Conservation (phyloP, 2,888 invertebrate genomes). For the Macrostomum cliftonense region DNA sequence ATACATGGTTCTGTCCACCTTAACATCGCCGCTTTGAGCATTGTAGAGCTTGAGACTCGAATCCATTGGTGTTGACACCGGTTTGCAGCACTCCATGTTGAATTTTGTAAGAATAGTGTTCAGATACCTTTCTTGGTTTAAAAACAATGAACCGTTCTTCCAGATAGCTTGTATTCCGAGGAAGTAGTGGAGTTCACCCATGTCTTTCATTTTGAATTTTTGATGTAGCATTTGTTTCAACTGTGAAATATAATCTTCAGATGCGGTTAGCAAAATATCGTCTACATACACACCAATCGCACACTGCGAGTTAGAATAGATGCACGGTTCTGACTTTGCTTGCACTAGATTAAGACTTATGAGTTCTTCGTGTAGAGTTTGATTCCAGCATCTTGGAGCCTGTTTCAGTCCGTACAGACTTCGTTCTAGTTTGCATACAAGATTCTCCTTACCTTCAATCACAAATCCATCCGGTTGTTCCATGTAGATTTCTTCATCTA, state of each 20-base stretch:
- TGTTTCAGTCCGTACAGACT: conserved; percentile 15
- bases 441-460: conserved; percentile 7
- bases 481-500: conserved; percentile 16
- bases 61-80: conserved; percentile 11
- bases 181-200: conserved; percentile 9
- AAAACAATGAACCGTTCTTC: neutral
- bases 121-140: conserved; percentile 4
- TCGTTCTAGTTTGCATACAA: conserved; percentile 15
- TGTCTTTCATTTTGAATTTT: conserved; percentile 11
- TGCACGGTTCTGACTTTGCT: no score
- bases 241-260: no score
- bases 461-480: conserved; percentile 15
- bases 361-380: conserved; percentile 3
- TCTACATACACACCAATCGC: no score
- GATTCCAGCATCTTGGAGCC: conserved; percentile 15
- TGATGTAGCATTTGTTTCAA: neutral
- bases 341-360: no score
- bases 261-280: no score
- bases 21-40: neutral
- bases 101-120: conserved; percentile 8
- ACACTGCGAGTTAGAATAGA: no score
- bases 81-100: conserved; percentile 7
- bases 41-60: conserved; percentile 5
- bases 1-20: conserved; percentile 7
- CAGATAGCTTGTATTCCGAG: conserved; percentile 4